A percentile compares a stretch with the other conserved stretches of the same genome.
Conservation (phyloP, 2,888 invertebrate species). For the Panzeria rudis region DNA sequence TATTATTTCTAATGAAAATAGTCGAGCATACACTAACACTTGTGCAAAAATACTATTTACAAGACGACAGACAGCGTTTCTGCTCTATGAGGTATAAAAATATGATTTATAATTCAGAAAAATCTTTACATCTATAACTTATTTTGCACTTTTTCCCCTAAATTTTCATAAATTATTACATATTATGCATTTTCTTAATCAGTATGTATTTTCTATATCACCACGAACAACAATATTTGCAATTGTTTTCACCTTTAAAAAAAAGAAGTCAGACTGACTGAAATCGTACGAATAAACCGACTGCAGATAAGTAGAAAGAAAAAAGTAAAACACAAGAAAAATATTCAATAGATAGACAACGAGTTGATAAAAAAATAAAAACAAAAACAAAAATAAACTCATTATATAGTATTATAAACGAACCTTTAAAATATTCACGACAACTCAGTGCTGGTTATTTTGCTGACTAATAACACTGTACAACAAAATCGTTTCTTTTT, state of each 20-base stretch:
- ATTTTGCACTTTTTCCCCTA: no score
- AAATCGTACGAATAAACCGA: slow-evolving; percentile 17
- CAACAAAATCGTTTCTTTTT: no score
- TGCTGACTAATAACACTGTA: slow-evolving; percentile 32
- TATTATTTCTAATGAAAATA: neutral
- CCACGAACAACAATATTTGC: neutral
- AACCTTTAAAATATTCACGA: slow-evolving; percentile 45
- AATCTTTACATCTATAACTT: no score
- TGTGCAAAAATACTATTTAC: neutral
- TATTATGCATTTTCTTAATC: no score
- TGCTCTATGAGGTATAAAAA: no score
- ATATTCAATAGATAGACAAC: slow-evolving; percentile 60
- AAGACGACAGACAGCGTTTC: no score
- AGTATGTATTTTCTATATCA: no score
- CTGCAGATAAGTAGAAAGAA: slow-evolving; percentile 33
- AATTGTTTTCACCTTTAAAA: slow-evolving; percentile 18
- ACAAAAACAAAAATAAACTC: neutral
- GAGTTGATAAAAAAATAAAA: slow-evolving; percentile 45
- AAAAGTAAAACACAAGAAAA: slow-evolving; percentile 24
- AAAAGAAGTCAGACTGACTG: slow-evolving; percentile 25
- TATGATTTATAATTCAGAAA: no score
- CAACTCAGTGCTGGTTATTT: slow-evolving; percentile 23
- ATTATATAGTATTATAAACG: slow-evolving; percentile 33
- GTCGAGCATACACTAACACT: neutral
- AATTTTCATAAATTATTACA: no score